A percentile compares a stretch with the other conserved stretches of the same genome.
These are phyloP conservation scores for Pyrrhia umbra DNA, from an alignment of 2,888 invertebrate species.

Conservation along the genomic window DNA sequence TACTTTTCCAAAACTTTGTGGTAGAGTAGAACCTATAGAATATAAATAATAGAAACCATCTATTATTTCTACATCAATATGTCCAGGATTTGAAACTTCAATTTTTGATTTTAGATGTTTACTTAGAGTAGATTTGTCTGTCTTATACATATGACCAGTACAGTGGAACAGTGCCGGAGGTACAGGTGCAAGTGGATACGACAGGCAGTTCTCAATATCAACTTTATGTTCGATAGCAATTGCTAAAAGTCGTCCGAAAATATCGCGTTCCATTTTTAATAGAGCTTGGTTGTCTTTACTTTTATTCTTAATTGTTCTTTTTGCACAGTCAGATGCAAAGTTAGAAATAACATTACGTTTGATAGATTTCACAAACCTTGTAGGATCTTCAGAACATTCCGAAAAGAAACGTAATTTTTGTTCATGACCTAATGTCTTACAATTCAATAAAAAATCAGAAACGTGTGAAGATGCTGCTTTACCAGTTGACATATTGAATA, in stretches of 20 bases:
- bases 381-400: neutral
- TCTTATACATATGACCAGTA: slow-evolving; percentile 6
- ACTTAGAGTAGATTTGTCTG: neutral
- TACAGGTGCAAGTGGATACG: slow-evolving; percentile 9
- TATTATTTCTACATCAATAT: slow-evolving; percentile 8
- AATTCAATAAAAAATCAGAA: neutral
- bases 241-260: slow-evolving; percentile 6
- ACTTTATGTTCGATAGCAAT: neutral
- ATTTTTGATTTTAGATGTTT: neutral
- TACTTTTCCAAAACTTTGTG: slow-evolving; percentile 10
- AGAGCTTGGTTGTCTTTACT: neutral
- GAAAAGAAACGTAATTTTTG: slow-evolving; percentile 8
- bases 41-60: slow-evolving; percentile 12
- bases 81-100: neutral
- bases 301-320: neutral
- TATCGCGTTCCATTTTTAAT: slow-evolving; percentile 3
- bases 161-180: slow-evolving; percentile 10
- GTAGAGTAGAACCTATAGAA: neutral
- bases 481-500: slow-evolving; percentile 67
- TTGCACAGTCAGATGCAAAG: neutral
- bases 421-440: neutral
- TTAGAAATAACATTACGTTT: slow-evolving; percentile 4
- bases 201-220: neutral
- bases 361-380: neutral
- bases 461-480: slow-evolving; percentile 16